Base-by-base conservation (phyloP, 2,888 invertebrate genomes). In the Leucoma salicis region DNA sequence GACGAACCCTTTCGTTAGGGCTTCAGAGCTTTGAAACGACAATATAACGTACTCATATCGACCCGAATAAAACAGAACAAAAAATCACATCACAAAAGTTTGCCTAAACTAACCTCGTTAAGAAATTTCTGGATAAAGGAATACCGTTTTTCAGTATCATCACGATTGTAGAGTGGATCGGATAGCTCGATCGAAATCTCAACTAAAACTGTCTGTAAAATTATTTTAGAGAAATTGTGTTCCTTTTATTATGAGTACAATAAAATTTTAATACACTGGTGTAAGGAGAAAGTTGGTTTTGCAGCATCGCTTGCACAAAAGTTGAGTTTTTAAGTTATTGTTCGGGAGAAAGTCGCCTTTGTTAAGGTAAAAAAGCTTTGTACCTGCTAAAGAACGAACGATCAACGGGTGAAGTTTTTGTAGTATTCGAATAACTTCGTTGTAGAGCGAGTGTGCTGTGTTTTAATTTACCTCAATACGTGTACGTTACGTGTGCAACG, bases 61-160 rank as follows among this genome's bases (percentile, higher is more conserved):
- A 70, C 76, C 80, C 78, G 70, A 81, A 84, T 79, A 84, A 85
- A 82, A 81, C 57, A 58, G 72, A 78, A 82, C 77, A 81, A 83
- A 84, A 82, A 82, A 84, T 72, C 77, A 82, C 82, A 81, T 85
- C 82, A 88, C 87, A 85, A 87, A 86, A 86, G 86, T 89, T 88
- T 85, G 88, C 84, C 86, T 89, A 88, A 86, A 83, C 89, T 88
- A 86, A 87, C 83, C 83, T 89, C 85, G 86, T 89, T 89, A 87
- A 79, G 74, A 88, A 87, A 89, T 89, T 82, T 82, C 81, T 84
- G 86, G 86, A 86, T 87, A 87, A 88, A 86, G 76, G 83, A 86
- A 83, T 84, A 84, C 82, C 80, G 84, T 85, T 87, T 87, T 87
- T 89, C 85, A 89, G 89, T 89, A 86, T 81, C 79, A 78, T 83